Evolutionary conservation across 2,113 vertebrate genomes (phyloP).

Genomic region (Oxyruncus cristatus): DNA sequence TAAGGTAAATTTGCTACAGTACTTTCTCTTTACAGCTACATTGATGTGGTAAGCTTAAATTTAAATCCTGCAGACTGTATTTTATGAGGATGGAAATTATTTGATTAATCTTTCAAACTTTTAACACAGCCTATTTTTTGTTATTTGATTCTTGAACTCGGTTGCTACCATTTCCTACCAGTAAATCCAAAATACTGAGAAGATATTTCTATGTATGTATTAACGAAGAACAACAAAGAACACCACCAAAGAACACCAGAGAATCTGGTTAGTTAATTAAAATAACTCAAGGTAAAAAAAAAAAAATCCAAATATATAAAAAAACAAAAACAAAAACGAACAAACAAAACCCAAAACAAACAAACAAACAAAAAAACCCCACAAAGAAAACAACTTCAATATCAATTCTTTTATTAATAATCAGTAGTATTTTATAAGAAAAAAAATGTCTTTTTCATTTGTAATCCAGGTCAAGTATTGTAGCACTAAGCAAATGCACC

Average conservation of each 20-base stretch:
- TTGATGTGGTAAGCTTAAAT: not conserved
- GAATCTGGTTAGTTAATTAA: not conserved
- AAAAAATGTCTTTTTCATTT: not conserved
- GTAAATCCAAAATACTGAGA: not conserved
- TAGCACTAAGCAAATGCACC: not conserved
- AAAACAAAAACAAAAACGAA: not conserved
- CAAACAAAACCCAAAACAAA: not conserved
- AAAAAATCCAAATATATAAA: rapidly evolving
- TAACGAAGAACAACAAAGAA: not conserved
- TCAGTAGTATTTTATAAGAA: not conserved
- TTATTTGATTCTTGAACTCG: not conserved
- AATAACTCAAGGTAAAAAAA: not conserved
- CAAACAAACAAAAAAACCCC: not conserved
- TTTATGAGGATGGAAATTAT: not conserved
- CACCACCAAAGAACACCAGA: not conserved
- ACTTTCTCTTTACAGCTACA: not conserved
- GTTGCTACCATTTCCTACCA: not conserved
- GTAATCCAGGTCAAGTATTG: not conserved
- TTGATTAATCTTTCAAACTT: not conserved
- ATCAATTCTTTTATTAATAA: not conserved
- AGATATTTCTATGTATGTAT: not conserved
- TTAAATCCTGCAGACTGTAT: not conserved
- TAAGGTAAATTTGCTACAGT: not conserved
- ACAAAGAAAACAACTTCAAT: not conserved
- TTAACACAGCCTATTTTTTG: not conserved